Conservation (phyloP, 2,113 vertebrate species). For the Cricetomys ansorgei region DNA sequence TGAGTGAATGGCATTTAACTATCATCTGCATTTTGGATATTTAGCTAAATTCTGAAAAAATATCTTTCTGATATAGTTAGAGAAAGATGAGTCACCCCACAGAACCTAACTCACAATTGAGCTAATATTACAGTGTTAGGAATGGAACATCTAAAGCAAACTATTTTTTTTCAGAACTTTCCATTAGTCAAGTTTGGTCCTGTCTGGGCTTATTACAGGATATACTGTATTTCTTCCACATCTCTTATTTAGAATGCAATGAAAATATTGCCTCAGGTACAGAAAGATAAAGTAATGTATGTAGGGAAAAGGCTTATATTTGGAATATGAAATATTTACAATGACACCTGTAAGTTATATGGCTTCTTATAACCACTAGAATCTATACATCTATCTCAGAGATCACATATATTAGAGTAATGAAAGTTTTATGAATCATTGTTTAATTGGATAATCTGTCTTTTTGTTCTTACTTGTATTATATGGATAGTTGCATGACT, state of each 20-base stretch:
- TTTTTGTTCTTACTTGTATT: slow-evolving; percentile 39
- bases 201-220: slow-evolving; percentile 3
- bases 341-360: not conserved
- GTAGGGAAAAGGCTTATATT: slow-evolving; percentile 9
- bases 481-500: not conserved
- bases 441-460: slow-evolving; percentile 58
- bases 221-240: slow-evolving; percentile 56
- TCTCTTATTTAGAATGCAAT: slow-evolving; percentile 56
- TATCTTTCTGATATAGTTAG: not conserved
- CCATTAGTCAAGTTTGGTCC: slow-evolving; percentile 50
- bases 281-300: slow-evolving; percentile 49
- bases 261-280: slow-evolving; percentile 42
- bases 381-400: not conserved
- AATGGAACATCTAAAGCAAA: slow-evolving; percentile 24
- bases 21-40: not conserved
- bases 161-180: not conserved
- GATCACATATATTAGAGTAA: slow-evolving; percentile 3
- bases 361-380: not conserved
- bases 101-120: not conserved
- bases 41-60: not conserved
- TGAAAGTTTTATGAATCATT: slow-evolving; percentile 60
- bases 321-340: slow-evolving; percentile 68
- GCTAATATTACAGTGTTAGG: not conserved
- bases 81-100: not conserved
- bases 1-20: not conserved